These are phyloP conservation scores for Chaunax sp. DNA, from an alignment of 2,797 vertebrate species.

Conservation along the genomic window DNA sequence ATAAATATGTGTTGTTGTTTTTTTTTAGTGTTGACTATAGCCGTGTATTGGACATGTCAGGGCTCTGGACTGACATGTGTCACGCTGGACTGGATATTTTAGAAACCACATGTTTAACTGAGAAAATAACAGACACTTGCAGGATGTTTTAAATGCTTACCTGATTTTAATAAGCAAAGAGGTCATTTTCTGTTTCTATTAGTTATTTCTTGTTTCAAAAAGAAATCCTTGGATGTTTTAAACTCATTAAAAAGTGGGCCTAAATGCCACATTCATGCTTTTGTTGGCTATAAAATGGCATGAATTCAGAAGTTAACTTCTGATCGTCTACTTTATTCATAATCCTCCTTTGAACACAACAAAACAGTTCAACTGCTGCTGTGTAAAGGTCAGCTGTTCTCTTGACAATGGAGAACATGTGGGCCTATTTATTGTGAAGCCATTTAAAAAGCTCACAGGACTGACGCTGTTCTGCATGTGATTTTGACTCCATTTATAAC, in stretches of 20 bases:
- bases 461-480: not conserved
- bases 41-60: not conserved
- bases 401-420: not conserved
- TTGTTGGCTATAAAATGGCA: not conserved
- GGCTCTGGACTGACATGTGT: not conserved
- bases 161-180: no score
- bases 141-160: not conserved
- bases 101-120: not conserved
- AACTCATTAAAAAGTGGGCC: not conserved
- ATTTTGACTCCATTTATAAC: conserved; percentile 28
- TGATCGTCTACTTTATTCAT: not conserved
- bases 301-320: not conserved
- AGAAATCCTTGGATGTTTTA: not conserved
- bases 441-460: conserved; percentile 7
- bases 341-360: not conserved
- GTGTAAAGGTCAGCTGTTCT: not conserved
- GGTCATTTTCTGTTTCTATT: no score
- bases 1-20: no score
- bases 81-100: not conserved
- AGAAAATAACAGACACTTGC: not conserved
- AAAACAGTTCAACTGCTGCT: not conserved
- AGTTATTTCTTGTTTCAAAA: no score
- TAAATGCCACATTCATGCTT: not conserved
- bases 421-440: not conserved
- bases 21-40: not conserved